Percentiles rank a stretch among this genome's conserved stretches.
Conservation (phyloP, 2,113 vertebrate species). For the Leptodactylus fuscus region DNA sequence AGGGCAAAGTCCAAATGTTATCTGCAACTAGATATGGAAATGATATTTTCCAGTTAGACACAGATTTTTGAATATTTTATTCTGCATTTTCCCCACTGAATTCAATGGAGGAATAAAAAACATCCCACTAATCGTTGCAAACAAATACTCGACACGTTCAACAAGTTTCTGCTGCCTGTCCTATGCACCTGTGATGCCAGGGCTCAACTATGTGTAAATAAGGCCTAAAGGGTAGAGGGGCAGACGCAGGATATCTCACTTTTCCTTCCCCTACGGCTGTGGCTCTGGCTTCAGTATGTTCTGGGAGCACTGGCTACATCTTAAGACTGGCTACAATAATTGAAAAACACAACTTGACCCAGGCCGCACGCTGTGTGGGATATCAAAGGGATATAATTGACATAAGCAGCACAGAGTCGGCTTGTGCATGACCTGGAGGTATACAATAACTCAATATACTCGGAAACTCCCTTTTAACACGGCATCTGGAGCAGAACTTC, state of each 20-base stretch:
- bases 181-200: background rate
- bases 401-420: conserved; percentile 38
- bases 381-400: conserved; percentile 53
- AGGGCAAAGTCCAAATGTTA: too few relatives aligned
- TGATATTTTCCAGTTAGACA: too few relatives aligned
- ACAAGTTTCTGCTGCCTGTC: background rate
- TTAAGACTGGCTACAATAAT: conserved; percentile 40
- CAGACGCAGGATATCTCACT: conserved; percentile 16
- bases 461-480: conserved; percentile 48
- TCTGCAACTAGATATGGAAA: too few relatives aligned
- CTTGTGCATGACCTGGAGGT: conserved; percentile 53
- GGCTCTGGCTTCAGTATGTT: conserved; percentile 19
- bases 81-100: too few relatives aligned
- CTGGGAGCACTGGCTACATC: background rate
- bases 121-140: background rate
- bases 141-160: background rate
- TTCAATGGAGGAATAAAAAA: too few relatives aligned
- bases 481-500: conserved; percentile 43
- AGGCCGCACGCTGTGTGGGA: conserved; percentile 25
- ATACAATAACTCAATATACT: conserved; percentile 54
- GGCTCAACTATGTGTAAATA: background rate
- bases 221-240: background rate
- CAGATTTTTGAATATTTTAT: too few relatives aligned
- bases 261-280: background rate
- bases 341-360: conserved; percentile 53